Conservation (phyloP, 2,888 invertebrate genomes). For the Scaptomyza flava region DNA sequence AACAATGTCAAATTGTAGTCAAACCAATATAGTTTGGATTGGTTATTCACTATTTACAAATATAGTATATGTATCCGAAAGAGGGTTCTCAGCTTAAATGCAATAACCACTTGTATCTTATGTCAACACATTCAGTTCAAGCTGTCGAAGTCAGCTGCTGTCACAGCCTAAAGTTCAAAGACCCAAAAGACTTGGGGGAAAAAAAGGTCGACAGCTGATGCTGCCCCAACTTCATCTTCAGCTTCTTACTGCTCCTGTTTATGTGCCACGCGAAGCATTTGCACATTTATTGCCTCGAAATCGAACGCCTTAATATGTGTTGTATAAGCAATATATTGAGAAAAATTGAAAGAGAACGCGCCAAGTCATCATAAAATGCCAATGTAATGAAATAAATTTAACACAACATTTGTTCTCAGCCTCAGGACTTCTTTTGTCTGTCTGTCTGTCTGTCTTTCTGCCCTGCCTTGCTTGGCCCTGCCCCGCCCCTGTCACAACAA, state of each 20-base stretch:
- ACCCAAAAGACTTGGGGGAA: constrained; percentile 24
- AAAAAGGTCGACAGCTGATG: constrained; percentile 55
- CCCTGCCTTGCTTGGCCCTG: constrained; percentile 10
- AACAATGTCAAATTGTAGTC: neutral
- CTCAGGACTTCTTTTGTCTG: constrained; percentile 12
- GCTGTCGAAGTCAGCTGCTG: constrained; percentile 49
- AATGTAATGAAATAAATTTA: constrained; percentile 74
- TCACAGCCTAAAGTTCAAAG: constrained; percentile 51
- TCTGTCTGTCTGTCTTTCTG: constrained; percentile 3
- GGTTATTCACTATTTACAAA: too few relatives aligned
- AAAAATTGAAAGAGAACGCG: constrained; percentile 48
- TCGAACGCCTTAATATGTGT: constrained; percentile 52
- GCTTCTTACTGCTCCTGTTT: constrained; percentile 43
- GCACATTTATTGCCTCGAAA: constrained; percentile 67
- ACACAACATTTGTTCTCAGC: constrained; percentile 69
- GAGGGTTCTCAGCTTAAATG: neutral
- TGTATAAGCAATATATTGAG: constrained; percentile 47
- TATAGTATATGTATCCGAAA: neutral
- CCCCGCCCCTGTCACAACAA: constrained; percentile 55
- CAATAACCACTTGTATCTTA: neutral
- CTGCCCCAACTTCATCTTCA: constrained; percentile 11
- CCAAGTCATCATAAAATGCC: constrained; percentile 71
- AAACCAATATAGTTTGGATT: neutral
- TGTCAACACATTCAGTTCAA: constrained; percentile 32
- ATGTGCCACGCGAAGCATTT: constrained; percentile 53